Evolutionary conservation across 2,888 invertebrate species (phyloP), one percentile per base, ranked within the genome.

Genomic region (Octonoba sinensis): DNA sequence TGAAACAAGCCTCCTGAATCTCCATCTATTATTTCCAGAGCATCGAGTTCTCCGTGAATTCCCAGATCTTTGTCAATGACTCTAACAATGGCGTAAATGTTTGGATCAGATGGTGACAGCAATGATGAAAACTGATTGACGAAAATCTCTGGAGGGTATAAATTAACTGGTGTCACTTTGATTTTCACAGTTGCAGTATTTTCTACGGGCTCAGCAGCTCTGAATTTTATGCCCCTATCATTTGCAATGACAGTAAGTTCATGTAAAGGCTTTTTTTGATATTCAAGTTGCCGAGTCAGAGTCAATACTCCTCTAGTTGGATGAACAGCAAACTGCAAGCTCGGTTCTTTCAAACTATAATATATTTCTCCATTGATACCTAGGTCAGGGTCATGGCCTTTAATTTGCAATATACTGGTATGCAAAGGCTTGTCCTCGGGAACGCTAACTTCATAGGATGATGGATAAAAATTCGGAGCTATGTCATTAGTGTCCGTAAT

Each of bases 361-460:
- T 98, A 98, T 86, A 99, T 95, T 90, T 98, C 96, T 0, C 97
- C 97, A 89, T 99, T 99, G 86, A 96, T 91, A 2, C 98, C 99
- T 49, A 95, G 90, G 89, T 99, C 99, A 3, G 99, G 97, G 89
- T 99, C 99, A 87, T 96, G 96, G 0, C 98, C 99, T 49, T 92
- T 88, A 15, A 91, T 90, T 83, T 87, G 87, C 6, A 88, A 85
- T 27, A 97, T 92, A 88, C 93, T 95, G 75, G 92, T 91, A 89
- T 97, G 95, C 78, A 96, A 90, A 15, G 95, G 93, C 81, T 93
- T 93, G 88, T 97, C 96, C 89, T 97, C 97, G 24, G 93, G 92
- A 57, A 98, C 93, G n/a, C 92, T 92, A 64, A 93, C 93, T 87
- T 93, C 93, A 89, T 98, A 98, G 85, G 94, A 93, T 66, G 93